Conservation (phyloP, 2,797 vertebrate genomes). For the Arctocebus calabarensis region DNA sequence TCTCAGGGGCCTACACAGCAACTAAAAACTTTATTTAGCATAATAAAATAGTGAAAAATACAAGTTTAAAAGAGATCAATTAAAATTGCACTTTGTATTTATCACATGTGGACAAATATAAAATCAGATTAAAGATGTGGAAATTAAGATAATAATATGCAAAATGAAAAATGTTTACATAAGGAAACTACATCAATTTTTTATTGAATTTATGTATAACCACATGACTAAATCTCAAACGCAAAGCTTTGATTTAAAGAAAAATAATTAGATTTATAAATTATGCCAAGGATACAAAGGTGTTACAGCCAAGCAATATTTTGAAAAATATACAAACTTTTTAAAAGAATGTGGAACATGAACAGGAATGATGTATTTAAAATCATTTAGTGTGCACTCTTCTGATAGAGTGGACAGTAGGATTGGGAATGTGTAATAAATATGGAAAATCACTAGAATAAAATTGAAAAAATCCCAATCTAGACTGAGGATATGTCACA, state of each 20-base stretch:
- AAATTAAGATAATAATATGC: neutral
- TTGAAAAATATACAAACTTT: neutral
- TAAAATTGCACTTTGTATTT: neutral
- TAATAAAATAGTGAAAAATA: neutral
- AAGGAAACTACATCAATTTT: neutral
- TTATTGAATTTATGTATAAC: neutral
- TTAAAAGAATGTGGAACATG: neutral
- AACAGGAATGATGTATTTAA: neutral
- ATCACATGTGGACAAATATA: neutral
- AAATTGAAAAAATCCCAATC: neutral
- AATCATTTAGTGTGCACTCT: neutral
- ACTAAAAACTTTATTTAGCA: accelerated
- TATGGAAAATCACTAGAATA: neutral
- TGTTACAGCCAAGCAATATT: neutral
- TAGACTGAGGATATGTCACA: neutral
- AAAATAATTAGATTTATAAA: neutral
- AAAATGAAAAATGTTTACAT: neutral
- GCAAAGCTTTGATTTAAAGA: neutral
- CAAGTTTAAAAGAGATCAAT: neutral
- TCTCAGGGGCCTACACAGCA: neutral
- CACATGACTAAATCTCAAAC: neutral
- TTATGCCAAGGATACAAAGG: neutral
- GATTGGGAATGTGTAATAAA: neutral
- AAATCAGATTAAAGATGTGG: neutral
- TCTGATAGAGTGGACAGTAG: neutral